Evolutionary conservation across 2,113 vertebrate species (phyloP), one percentile per base, ranked within the genome.

Genomic region (Periophthalmodon schlosseri): DNA sequence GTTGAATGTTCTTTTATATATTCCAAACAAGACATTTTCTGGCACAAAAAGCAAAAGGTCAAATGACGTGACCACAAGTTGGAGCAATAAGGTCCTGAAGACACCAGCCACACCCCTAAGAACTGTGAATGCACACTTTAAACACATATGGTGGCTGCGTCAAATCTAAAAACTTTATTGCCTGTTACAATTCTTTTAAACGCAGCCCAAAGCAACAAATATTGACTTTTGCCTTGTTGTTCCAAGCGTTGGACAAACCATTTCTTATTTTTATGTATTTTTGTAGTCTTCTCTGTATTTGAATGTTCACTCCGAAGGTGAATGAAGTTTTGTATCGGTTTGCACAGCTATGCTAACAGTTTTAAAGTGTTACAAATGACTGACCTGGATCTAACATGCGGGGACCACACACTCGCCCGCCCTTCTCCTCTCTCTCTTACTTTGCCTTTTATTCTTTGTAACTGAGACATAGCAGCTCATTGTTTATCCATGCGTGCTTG

Each of bases 281-380:
- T 56, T n/a, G 23, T 3, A 20, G 23, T 68, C 50, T 12, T 13
- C 21, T 23, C 61, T 80, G 72, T 79, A 58, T 82, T 60, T 84
- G 83, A 91, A 88, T 91, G 86, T 85, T 91, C 91, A 82, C 84
- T 86, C 83, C 84, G 82, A 88, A 84, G 86, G 77, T 84, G 87
- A 88, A 88, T 91, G 89, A 91, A 91, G 89, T 90, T 86, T 80
- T 79, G 73, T 90, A 75, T 81, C 69, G 71, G 84, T 91, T 91
- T 91, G 90, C 90, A 90, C 89, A 87, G 72, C 49, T 80, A 70
- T 69, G 5, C 23, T 78, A 58, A 81, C 68, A 39, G 70, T 86
- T 76, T 28, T 58, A 61, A 75, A 80, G 81, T 85, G 87, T 88
- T 83, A 75, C 71, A 70, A n/a, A 23, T 52, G 80, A 78, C 73